A percentile compares a stretch with the other conserved stretches of the same genome.
These are phyloP conservation scores for Schlechtendalia chinensis DNA, from an alignment of 1,140 invertebrate species.

Conservation along the genomic window DNA sequence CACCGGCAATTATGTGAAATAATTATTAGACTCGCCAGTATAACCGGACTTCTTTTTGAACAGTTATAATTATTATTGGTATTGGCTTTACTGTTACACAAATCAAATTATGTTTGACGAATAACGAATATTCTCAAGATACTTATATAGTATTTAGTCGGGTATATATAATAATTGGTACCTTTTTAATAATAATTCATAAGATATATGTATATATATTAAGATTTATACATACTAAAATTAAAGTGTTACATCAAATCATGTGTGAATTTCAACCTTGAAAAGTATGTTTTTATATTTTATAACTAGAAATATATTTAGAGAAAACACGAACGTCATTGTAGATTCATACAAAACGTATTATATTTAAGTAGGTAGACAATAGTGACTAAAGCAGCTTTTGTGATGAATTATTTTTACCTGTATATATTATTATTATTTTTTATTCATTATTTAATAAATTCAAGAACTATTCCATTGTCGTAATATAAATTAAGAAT, in stretches of 20 bases:
- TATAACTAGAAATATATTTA: background rate
- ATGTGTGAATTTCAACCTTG: background rate
- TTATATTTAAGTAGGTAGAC: no score
- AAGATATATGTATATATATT: no score
- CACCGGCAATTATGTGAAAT: slow-evolving; percentile 9
- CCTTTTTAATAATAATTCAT: no score
- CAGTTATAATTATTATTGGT: slow-evolving; percentile 29
- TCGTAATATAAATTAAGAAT: background rate
- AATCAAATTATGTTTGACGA: slow-evolving; percentile 7
- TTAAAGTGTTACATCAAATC: background rate
- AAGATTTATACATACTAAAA: background rate
- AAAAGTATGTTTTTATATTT: background rate
- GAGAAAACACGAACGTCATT: background rate
- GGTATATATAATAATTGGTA: no score
- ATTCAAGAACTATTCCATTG: background rate
- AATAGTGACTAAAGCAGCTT: no score
- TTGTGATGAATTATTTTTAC: no score
- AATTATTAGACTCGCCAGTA: background rate
- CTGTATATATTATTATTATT: no score
- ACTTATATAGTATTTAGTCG: no score
- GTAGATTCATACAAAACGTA: background rate
- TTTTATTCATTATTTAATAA: background rate
- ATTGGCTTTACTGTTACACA: slow-evolving; percentile 40
- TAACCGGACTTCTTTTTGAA: background rate
- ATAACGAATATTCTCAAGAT: background rate